Percentiles rank a stretch among this genome's conserved stretches.
Evolutionary conservation across 2,113 vertebrate genomes (phyloP).

Genomic region (Corythaeola cristata): DNA sequence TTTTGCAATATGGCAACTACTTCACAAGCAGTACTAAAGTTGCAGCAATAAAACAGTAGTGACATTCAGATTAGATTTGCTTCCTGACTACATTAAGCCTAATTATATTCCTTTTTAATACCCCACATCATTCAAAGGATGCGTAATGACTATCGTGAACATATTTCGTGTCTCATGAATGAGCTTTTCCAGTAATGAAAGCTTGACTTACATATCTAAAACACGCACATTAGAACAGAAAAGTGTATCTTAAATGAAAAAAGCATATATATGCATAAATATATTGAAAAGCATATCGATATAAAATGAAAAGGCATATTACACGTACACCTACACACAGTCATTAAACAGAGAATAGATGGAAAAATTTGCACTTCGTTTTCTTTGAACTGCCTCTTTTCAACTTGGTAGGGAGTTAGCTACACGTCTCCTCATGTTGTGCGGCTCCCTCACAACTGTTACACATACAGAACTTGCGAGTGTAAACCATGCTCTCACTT

Average conservation of each 20-base stretch:
- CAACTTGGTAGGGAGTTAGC: neutral
- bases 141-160: slow-evolving; percentile 19
- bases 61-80: slow-evolving; percentile 48
- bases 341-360: neutral
- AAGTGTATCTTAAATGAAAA: neutral
- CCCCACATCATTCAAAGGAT: slow-evolving; percentile 25
- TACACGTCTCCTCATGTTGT: neutral
- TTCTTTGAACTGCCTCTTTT: neutral
- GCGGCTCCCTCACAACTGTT: neutral
- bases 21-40: slow-evolving; percentile 32
- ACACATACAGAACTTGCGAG: neutral
- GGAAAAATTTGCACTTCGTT: neutral
- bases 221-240: slow-evolving; percentile 7
- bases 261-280: neutral
- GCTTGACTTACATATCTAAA: slow-evolving; percentile 59
- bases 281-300: neutral
- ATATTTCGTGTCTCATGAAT: slow-evolving; percentile 9
- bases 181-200: slow-evolving; percentile 21
- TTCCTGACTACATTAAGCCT: slow-evolving; percentile 49
- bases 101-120: slow-evolving; percentile 57
- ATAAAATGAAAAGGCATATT: slow-evolving; percentile 1
- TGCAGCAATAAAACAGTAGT: slow-evolving; percentile 44
- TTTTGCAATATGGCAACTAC: slow-evolving; percentile 27
- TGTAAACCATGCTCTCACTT: neutral
- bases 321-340: neutral